phyloP scores from a whole-genome alignment of 2,888 invertebrate species.

The Metellina segmentata region DNA sequence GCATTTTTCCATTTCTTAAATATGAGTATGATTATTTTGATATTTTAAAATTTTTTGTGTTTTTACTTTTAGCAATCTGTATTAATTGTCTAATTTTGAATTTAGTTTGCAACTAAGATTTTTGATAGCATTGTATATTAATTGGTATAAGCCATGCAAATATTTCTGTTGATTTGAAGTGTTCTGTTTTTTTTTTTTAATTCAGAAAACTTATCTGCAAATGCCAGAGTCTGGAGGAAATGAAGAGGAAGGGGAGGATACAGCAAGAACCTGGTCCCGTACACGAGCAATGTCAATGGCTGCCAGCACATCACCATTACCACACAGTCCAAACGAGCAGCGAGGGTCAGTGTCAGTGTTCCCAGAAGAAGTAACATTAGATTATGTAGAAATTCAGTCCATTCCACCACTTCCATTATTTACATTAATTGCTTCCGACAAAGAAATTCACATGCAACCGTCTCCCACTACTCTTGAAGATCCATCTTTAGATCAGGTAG shows the following conservation, averaged over 20 bases:
- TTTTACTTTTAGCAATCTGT: no score
- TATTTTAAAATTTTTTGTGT: no score
- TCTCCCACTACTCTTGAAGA: conserved; percentile 56
- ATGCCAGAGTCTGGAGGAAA: conserved; percentile 78
- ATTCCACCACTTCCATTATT: conserved; percentile 98
- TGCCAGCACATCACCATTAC: conserved; percentile 76
- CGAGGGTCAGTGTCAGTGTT: conserved; percentile 88
- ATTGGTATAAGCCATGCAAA: no score
- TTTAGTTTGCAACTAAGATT: no score
- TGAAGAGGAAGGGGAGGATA: conserved; percentile 85
- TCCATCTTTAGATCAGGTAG: conserved; percentile 50
- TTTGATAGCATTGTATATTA: no score
- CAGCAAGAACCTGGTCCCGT: conserved; percentile 91
- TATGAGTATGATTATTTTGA: no score
- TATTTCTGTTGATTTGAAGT: no score
- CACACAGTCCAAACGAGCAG: conserved; percentile 84
- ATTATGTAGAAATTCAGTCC: conserved; percentile 98
- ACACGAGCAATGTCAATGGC: conserved; percentile 91
- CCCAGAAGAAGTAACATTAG: conserved; percentile 92
- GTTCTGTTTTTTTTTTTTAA: not conserved
- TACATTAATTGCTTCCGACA: conserved; percentile 96
- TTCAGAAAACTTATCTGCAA: conserved; percentile 75
- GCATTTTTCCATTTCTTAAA: no score
- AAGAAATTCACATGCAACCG: conserved; percentile 79
- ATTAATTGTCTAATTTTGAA: no score